Percentiles rank a stretch among this genome's conserved stretches.
phyloP scores from a whole-genome alignment of 2,113 vertebrate genomes.

The Tachysurus vachellii region DNA sequence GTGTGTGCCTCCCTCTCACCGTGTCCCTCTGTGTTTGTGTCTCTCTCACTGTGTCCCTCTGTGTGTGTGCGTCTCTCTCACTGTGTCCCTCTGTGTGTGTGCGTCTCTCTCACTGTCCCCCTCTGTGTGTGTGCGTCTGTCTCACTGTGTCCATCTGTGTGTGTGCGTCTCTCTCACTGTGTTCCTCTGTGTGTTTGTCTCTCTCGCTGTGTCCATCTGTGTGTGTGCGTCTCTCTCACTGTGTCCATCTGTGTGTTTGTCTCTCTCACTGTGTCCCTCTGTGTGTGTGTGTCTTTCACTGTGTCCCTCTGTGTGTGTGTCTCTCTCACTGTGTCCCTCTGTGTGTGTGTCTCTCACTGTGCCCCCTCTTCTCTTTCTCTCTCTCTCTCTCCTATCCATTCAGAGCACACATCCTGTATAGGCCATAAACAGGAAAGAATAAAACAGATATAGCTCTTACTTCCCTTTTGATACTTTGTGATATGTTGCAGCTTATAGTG shows the following conservation, averaged over 20 bases:
- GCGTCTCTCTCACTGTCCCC: too few relatives aligned
- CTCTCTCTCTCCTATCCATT: slow-evolving; percentile 45
- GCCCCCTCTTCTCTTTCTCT: neutral
- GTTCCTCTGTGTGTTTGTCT: neutral
- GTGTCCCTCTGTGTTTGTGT: neutral
- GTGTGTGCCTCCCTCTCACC: neutral
- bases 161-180: neutral
- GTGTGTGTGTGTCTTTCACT: neutral
- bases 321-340: neutral
- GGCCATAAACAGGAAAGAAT: slow-evolving; percentile 75
- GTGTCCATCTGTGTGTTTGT: neutral
- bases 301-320: neutral
- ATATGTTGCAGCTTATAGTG: neutral
- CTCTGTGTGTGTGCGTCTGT: neutral
- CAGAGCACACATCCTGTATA: slow-evolving; percentile 65
- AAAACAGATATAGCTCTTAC: slow-evolving; percentile 47
- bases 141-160: neutral
- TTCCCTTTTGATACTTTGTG: slow-evolving; percentile 18
- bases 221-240: neutral
- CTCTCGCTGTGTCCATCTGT: neutral
- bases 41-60: neutral
- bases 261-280: neutral
- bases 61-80: neutral
- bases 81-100: too few relatives aligned
- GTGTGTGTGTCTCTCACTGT: neutral